Evolutionary conservation across 1,140 invertebrate genomes (phyloP), one percentile per base, ranked within the genome.

Genomic region (Bacillus rossius): DNA sequence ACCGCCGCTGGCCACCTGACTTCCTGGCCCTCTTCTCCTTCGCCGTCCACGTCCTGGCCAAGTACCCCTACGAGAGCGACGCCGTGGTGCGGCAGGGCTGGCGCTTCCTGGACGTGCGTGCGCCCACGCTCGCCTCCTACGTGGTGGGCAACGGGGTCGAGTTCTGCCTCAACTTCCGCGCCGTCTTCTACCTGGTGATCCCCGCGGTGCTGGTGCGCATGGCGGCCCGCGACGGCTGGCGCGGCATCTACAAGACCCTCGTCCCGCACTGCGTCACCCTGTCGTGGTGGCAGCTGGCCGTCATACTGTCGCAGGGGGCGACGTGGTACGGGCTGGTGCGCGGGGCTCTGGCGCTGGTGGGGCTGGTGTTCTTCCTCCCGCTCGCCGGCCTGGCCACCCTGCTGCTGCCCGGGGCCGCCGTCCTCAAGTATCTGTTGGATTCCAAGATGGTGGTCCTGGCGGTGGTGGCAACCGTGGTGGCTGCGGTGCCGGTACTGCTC

Each of bases 201-300:
- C 88, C 88, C 0, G 67, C 84, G 0, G 81, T 92, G 16, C 80
- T 92, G 48, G 63, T 85, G 0, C 77, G 83, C 62, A 86, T 94
- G 81, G 87, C 89, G 1, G 77, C 79, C 0, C 76, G 84, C 29
- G 82, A 86, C 13, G 79, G 82, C 47, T 92, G 89, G 88, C 79
- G 84, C 49, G 91, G 91, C 1, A 83, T 84, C 13, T 91, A 91
- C 65, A 84, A 84, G 55, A 84, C 80, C 26, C 72, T 92, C 0
- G 82, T 94, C 38, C 91, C 91, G 0, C 91, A 94, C 72, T 89
- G 90, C 45, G 88, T 93, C 0, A 90, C 88, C 0, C 76, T 92
- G 5, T 89, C 88, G 65, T 94, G 91, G 91, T 84, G 91, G 68
- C 89, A 92, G 65, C 84, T 92, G 64, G 87, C 87, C 34, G 84